Percentiles rank a stretch among this genome's conserved stretches.
Evolutionary conservation across 2,797 vertebrate species (phyloP).

Genomic region (Sebastes dallii): DNA sequence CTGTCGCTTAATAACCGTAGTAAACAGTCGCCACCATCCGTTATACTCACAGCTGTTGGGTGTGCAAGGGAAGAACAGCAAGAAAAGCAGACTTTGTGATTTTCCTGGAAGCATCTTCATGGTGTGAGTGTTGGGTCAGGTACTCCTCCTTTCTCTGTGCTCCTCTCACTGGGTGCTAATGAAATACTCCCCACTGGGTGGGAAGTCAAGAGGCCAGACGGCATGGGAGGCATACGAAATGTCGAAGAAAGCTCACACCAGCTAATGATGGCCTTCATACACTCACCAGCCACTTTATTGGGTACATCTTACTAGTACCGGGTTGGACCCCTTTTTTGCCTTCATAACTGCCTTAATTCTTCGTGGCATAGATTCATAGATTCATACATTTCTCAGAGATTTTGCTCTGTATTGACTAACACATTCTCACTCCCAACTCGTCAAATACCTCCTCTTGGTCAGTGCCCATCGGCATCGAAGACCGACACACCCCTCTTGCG

Average conservation of each 20-base stretch:
- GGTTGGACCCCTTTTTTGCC: background rate
- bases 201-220: constrained; percentile 30
- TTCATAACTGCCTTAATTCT: background rate
- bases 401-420: background rate
- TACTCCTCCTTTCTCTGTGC: background rate
- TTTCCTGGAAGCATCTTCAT: constrained; percentile 13
- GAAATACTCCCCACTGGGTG: constrained; percentile 36
- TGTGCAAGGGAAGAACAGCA: background rate
- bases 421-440: no score
- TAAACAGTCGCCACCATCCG: background rate
- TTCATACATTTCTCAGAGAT: background rate
- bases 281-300: no score
- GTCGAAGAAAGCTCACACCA: background rate
- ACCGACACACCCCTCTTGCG: no score
- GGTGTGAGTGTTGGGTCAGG: constrained; percentile 24
- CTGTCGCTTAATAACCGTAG: constrained; percentile 27
- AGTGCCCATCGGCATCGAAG: no score
- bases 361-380: background rate
- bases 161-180: constrained; percentile 49
- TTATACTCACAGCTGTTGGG: background rate
- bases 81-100: background rate
- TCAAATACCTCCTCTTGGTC: no score
- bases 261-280: background rate
- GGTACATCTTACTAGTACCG: no score
- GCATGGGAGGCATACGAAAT: background rate